These are phyloP conservation scores for Clarias fuscus DNA, from an alignment of 2,797 vertebrate species.

Conservation along the genomic window DNA sequence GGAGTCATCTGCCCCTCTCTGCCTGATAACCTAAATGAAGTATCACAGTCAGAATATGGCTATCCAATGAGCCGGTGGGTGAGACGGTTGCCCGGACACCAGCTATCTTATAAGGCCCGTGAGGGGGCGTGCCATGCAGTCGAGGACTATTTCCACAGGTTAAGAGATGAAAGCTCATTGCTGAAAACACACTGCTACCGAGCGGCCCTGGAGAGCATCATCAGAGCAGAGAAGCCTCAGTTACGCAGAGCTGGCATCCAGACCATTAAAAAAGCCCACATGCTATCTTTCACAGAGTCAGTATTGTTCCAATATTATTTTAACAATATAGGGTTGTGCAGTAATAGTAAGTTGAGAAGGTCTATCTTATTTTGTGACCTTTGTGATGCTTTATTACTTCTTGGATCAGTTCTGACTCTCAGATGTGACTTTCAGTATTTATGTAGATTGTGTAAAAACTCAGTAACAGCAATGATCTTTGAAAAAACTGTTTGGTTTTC, in stretches of 20 bases:
- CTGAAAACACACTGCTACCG: conserved; percentile 86
- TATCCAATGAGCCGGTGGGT: conserved; percentile 90
- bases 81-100: conserved; percentile 71
- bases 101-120: conserved; percentile 86
- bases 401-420: background rate
- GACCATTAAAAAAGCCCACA: conserved; percentile 81
- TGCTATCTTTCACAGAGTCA: conserved; percentile 82
- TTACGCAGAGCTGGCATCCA: conserved; percentile 82
- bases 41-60: conserved; percentile 58
- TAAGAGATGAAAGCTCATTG: conserved; percentile 65
- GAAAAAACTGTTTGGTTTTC: background rate
- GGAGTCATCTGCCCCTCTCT: conserved; percentile 59
- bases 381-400: background rate
- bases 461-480: background rate
- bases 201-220: conserved; percentile 82
- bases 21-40: background rate
- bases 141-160: conserved; percentile 80
- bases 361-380: background rate
- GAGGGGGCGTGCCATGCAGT: conserved; percentile 90
- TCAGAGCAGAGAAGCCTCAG: conserved; percentile 70
- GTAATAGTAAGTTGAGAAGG: background rate
- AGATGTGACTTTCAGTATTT: background rate
- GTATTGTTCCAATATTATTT: conserved; percentile 47
- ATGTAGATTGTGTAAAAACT: background rate
- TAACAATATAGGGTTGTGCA: background rate